A percentile compares a stretch with the other conserved stretches of the same genome.
phyloP scores from a whole-genome alignment of 1,140 invertebrate species.

The Diplogasteroides magnus region DNA sequence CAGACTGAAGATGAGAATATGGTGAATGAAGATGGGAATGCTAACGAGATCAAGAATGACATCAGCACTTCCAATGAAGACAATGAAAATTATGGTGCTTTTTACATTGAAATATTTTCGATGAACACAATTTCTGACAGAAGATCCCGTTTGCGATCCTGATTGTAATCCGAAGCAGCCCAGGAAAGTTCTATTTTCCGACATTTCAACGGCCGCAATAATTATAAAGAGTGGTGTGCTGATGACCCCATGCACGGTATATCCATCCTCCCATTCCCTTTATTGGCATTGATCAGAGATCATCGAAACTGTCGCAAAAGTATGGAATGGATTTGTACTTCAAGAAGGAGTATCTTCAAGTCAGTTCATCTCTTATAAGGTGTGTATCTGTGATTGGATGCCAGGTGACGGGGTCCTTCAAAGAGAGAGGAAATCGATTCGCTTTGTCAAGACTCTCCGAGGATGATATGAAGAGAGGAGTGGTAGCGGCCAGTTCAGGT shows the following conservation, averaged over 20 bases:
- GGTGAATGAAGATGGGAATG: too few species aligned
- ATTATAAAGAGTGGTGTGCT: slow-evolving; percentile 76
- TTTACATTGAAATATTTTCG: too few species aligned
- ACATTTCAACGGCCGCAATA: slow-evolving; percentile 80
- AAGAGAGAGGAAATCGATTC: slow-evolving; percentile 82
- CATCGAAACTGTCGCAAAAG: slow-evolving; percentile 64
- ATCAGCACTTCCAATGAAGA: too few species aligned
- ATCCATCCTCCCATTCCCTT: background rate
- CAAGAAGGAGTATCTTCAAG: slow-evolving; percentile 86
- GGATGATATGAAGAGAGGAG: slow-evolving; percentile 71
- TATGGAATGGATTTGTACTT: slow-evolving; percentile 79
- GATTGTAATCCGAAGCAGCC: slow-evolving; percentile 74
- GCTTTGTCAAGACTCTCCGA: slow-evolving; percentile 69
- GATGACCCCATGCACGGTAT: slow-evolving; percentile 76
- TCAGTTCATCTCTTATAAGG: too few species aligned
- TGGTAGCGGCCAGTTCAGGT: slow-evolving; percentile 77
- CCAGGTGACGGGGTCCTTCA: slow-evolving; percentile 87
- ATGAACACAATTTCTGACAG: too few species aligned
- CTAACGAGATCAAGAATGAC: too few species aligned
- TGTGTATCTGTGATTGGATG: too few species aligned
- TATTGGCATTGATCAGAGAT: slow-evolving; percentile 33
- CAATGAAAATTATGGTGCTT: too few species aligned
- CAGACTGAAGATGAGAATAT: too few species aligned
- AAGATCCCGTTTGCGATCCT: slow-evolving; percentile 62
- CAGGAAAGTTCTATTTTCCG: slow-evolving; percentile 72